These are phyloP conservation scores for Erithacus rubecula DNA, from an alignment of 2,797 vertebrate genomes.

Conservation along the genomic window DNA sequence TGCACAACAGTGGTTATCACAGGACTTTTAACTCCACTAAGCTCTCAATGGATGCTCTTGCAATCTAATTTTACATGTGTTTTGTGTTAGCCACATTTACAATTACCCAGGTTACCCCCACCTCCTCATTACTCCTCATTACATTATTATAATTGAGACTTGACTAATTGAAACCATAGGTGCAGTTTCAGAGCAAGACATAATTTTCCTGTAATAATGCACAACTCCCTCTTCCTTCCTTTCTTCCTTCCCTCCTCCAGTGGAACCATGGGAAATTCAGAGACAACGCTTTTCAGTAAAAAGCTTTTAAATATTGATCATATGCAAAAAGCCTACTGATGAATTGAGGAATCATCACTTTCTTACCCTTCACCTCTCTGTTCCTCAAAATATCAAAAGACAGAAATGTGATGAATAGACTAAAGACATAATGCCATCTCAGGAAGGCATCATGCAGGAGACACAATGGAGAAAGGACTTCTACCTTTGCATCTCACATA, in stretches of 20 bases:
- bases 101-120: slow-evolving; percentile 33
- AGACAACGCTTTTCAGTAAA: neutral
- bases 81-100: slow-evolving; percentile 32
- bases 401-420: neutral
- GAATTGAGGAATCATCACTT: neutral
- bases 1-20: neutral
- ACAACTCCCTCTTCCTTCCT: neutral
- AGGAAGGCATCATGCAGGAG: neutral
- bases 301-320: neutral
- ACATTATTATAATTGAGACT: neutral
- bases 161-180: slow-evolving; percentile 50
- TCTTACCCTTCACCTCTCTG: neutral
- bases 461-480: neutral
- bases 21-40: neutral
- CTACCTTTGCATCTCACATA: neutral
- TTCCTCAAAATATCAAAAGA: neutral
- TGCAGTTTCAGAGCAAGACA: neutral
- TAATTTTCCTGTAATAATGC: neutral
- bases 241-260: neutral
- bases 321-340: neutral
- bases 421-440: neutral
- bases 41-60: neutral
- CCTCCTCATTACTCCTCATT: slow-evolving; percentile 38
- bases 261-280: neutral
- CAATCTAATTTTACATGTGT: slow-evolving; percentile 2